These are phyloP conservation scores for Conomelus anceps DNA, from an alignment of 2,888 invertebrate species.

Conservation along the genomic window DNA sequence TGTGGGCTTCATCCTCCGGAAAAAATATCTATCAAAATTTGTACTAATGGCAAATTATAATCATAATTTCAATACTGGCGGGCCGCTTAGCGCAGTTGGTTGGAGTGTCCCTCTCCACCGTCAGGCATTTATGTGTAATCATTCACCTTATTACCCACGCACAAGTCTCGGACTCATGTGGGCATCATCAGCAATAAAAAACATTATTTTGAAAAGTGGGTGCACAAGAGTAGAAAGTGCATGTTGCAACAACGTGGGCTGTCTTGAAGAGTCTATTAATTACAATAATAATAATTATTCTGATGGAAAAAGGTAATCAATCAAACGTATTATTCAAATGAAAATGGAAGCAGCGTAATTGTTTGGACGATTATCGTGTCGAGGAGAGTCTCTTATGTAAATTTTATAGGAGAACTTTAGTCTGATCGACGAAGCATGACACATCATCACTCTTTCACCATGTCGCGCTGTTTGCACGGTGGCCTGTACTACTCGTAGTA, in stretches of 20 bases:
- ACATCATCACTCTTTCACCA: neutral
- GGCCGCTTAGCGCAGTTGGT: too few relatives aligned
- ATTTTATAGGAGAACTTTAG: neutral
- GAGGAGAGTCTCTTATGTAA: neutral
- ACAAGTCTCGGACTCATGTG: too few relatives aligned
- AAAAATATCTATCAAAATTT: too few relatives aligned
- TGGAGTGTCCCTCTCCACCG: too few relatives aligned
- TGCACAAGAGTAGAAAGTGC: neutral
- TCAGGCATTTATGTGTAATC: too few relatives aligned
- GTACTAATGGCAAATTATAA: neutral
- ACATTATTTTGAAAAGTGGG: neutral
- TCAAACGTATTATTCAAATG: neutral
- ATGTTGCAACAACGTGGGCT: neutral
- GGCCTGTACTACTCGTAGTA: too few relatives aligned
- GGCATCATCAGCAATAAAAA: too few relatives aligned
- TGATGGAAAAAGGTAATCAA: neutral
- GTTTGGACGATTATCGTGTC: neutral
- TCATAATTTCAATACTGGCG: neutral
- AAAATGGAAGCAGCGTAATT: neutral
- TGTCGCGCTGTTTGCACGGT: neutral
- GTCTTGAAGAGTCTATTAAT: neutral
- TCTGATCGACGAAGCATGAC: neutral
- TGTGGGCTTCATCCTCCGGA: too few relatives aligned
- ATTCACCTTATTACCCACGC: too few relatives aligned
- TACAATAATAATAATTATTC: neutral